Conservation (phyloP, 2,888 invertebrate genomes). For the Xestia c-nigrum region DNA sequence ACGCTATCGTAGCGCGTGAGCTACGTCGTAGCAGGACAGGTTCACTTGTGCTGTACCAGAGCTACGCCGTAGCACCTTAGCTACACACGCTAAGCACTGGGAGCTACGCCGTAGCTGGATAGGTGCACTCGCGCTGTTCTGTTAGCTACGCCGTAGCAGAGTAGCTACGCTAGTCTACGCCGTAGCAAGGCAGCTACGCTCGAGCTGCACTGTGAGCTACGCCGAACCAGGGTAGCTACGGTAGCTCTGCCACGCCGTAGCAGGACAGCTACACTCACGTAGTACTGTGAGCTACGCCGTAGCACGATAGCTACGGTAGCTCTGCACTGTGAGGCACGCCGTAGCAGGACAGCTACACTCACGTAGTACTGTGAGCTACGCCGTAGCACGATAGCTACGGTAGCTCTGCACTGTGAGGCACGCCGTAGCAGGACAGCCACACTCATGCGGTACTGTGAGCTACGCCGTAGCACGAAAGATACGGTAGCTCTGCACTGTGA, state of each 20-base stretch:
- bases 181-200: background rate
- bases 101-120: no score
- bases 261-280: background rate
- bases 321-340: background rate
- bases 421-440: background rate
- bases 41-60: background rate
- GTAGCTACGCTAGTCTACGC: background rate
- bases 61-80: no score
- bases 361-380: background rate
- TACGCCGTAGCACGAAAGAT: background rate
- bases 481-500: background rate
- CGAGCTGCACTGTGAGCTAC: no score
- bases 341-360: background rate
- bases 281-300: background rate
- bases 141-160: no score
- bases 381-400: background rate
- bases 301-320: background rate
- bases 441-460: no score
- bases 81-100: no score
- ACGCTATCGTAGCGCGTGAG: background rate
- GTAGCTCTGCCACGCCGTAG: background rate
- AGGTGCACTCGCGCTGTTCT: no score
- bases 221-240: background rate
- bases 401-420: background rate
- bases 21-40: background rate